These are phyloP conservation scores for Tachyglossus aculeatus DNA, from an alignment of 2,797 vertebrate species.

Conservation along the genomic window DNA sequence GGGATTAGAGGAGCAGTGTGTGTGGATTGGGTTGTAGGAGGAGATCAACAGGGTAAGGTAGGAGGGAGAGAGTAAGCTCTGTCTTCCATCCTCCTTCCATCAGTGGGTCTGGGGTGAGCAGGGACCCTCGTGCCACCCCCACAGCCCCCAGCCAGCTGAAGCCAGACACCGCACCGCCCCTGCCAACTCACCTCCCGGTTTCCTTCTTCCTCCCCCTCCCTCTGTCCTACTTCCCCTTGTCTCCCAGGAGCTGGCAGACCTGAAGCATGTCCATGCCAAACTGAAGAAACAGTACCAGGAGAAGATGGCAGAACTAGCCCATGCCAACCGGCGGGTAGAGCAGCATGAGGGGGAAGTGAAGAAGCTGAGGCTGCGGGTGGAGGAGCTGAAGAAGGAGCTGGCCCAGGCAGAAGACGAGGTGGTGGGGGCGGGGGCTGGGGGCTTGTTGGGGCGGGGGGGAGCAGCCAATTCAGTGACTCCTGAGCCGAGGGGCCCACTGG, in stretches of 20 bases:
- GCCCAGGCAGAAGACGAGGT: conserved; percentile 95
- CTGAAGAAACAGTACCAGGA: conserved; percentile 96
- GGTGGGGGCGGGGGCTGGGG: rapidly evolving
- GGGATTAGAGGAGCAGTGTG: too few relatives aligned
- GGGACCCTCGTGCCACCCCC: too few relatives aligned
- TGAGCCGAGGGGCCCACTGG: not conserved
- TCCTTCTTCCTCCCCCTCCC: not conserved
- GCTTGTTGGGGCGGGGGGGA: rapidly evolving
- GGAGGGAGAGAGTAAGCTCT: too few relatives aligned
- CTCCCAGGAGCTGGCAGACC: conserved; percentile 87
- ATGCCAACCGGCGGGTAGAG: conserved; percentile 89
- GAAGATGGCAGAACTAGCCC: conserved; percentile 87
- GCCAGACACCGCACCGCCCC: not conserved
- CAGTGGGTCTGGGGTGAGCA: too few relatives aligned
- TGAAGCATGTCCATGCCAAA: conserved; percentile 90
- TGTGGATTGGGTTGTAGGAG: too few relatives aligned
- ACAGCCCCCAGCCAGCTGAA: too few relatives aligned
- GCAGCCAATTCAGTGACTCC: rapidly evolving
- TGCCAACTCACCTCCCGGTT: not conserved
- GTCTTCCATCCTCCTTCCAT: too few relatives aligned
- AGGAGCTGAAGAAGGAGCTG: conserved; percentile 96
- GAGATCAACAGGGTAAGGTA: too few relatives aligned
- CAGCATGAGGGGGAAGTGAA: conserved; percentile 93
- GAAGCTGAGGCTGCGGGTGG: conserved; percentile 91
- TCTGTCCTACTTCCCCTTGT: not conserved